Evolutionary conservation across 2,888 invertebrate genomes (phyloP), one percentile per base, ranked within the genome.

Genomic region (Eueremaeus valkanovi): DNA sequence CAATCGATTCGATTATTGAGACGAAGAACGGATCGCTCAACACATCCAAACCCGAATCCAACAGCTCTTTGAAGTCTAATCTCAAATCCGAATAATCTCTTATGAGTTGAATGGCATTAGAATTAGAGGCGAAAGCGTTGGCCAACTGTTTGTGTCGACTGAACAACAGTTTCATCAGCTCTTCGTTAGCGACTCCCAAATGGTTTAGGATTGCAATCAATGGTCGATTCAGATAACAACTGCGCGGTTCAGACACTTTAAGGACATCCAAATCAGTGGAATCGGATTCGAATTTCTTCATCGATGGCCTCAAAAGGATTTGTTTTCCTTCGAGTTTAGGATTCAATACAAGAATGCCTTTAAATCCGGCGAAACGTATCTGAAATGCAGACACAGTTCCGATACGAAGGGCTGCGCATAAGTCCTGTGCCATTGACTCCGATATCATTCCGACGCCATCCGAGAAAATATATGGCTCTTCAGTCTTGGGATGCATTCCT

Each of bases 191-290:
- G 0, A 78, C 63, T 18, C 79, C 79, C 16, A 78, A 40, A 27
- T 77, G 78, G 18, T 79, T 77, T 16, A 79, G 63, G 31, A 79
- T 79, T 8, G 78, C 76, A 11, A 79, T 77, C 11, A 79, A 74
- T 3, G 76, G 79, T 8, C 77, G 75, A 58, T 79, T 79, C n/a
- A 79, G 74, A 51, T 66, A 74, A 33, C 51, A 29, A 68, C 24
- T 33, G 0, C 76, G 51, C 21, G 66, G 66, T 58, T 76, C 74
- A 0, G 36, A 51, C 1, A 63, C 42, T 51, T 76, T 76, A 21
- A 76, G 40, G 5, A 76, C 42, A 31, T 76, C 75, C 49, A 76
- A 70, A 11, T 73, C 73, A 1, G 29, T 31, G 1, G 42, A 61
- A 11, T 73, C 16, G 6, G 68, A 76, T 2, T 66, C 74, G 13